Conservation (phyloP, 2,888 invertebrate species). For the Ypsolopha sequella region DNA sequence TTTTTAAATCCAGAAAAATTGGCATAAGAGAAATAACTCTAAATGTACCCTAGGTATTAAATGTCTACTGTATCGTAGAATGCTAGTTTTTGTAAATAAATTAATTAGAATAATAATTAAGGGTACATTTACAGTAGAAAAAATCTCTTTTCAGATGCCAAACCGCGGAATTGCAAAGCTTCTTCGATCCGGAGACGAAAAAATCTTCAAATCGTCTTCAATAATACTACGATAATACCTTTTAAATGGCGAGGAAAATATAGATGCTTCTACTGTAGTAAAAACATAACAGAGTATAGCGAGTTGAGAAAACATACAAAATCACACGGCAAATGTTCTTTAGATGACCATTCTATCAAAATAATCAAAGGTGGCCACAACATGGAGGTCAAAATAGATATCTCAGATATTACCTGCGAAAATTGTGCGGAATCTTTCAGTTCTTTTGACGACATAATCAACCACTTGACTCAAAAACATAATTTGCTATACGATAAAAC, state of each 20-base stretch:
- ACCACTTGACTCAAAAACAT: conserved; percentile 40
- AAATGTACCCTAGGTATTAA: conserved; percentile 32
- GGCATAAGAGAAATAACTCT: conserved; percentile 21
- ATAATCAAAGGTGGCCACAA: conserved; percentile 55
- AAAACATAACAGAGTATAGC: conserved; percentile 38
- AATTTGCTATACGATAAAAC: conserved; percentile 41
- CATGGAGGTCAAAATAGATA: conserved; percentile 59
- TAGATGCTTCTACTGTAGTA: conserved; percentile 57
- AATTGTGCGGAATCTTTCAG: conserved; percentile 36
- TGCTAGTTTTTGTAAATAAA: no score
- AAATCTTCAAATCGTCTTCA: conserved; percentile 56
- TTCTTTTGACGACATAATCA: conserved; percentile 30
- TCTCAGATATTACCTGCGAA: conserved; percentile 45
- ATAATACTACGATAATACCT: conserved; percentile 54
- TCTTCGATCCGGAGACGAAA: conserved; percentile 51
- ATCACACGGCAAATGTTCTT: conserved; percentile 48
- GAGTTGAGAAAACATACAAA: conserved; percentile 48
- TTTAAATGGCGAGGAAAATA: conserved; percentile 65
- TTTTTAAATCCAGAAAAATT: neutral
- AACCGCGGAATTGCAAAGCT: conserved; percentile 45
- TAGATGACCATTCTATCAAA: conserved; percentile 48
- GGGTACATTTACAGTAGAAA: conserved; percentile 61
- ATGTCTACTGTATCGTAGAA: conserved; percentile 2
- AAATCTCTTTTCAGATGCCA: conserved; percentile 52
- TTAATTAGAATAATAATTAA: conserved; percentile 10